Evolutionary conservation across 2,797 vertebrate species (phyloP).

Genomic region (Otolemur crassicaudatus): DNA sequence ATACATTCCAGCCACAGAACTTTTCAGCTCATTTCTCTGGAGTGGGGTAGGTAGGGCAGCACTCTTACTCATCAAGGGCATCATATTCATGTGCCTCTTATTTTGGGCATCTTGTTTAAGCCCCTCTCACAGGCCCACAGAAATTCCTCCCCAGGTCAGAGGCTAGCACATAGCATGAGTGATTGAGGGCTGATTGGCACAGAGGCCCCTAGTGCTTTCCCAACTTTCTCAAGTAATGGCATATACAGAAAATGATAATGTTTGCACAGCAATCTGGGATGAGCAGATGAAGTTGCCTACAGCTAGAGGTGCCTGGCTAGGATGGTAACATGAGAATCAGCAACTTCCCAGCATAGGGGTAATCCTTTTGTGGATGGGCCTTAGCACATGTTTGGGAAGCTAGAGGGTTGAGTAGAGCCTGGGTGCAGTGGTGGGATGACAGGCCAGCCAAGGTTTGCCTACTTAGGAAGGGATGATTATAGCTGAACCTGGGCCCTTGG

Average conservation of each 20-base stretch:
- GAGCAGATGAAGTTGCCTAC: not conserved
- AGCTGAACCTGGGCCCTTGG: not conserved
- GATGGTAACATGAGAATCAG: not conserved
- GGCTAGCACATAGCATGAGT: not conserved
- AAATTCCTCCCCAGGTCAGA: not conserved
- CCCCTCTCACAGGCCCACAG: too few species aligned
- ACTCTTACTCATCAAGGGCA: not conserved
- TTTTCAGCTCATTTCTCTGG: slow-evolving; percentile 5
- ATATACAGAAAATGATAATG: not conserved
- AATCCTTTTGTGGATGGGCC: not conserved
- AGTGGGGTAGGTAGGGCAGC: not conserved
- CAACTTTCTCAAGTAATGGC: slow-evolving; percentile 1
- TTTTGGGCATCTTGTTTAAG: slow-evolving; percentile 20
- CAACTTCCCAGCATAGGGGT: not conserved
- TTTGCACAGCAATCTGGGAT: not conserved
- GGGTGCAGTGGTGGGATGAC: not conserved
- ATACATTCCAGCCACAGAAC: not conserved
- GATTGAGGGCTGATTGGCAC: not conserved
- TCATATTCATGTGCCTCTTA: not conserved
- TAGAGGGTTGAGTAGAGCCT: not conserved
- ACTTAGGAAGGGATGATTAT: not conserved
- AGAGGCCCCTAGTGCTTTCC: not conserved
- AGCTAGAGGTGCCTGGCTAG: not conserved
- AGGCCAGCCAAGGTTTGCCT: not conserved
- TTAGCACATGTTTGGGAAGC: not conserved